Evolutionary conservation across 2,888 invertebrate genomes (phyloP).

Genomic region (Iselma pallidipennis): DNA sequence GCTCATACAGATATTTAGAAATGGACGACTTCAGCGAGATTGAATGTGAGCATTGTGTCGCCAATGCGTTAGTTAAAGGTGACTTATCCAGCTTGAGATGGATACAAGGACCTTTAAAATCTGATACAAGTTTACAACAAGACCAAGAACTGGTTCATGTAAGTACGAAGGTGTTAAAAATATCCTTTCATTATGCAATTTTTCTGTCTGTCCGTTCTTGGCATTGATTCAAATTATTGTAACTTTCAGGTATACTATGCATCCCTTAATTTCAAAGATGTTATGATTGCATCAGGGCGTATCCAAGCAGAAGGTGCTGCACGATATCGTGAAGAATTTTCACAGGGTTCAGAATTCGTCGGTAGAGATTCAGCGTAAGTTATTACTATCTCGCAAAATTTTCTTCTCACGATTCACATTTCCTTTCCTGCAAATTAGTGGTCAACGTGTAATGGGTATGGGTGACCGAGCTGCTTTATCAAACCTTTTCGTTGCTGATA

Average conservation of each 20-base stretch:
- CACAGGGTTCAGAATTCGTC: no score
- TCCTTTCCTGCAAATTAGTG: no score
- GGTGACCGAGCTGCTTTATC: conserved; percentile 62
- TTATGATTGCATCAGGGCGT: conserved; percentile 83
- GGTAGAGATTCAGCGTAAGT: no score
- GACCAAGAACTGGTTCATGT: conserved; percentile 25
- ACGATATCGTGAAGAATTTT: no score
- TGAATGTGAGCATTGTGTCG: conserved; percentile 69
- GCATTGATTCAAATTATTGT: background rate
- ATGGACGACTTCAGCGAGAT: conserved; percentile 60
- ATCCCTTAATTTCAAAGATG: conserved; percentile 84
- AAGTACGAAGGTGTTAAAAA: conserved; percentile 6
- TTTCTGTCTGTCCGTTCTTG: background rate
- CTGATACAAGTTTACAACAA: conserved; percentile 47
- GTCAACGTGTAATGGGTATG: conserved; percentile 55
- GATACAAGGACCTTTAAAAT: conserved; percentile 69
- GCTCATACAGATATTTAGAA: conserved; percentile 79
- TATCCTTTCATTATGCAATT: background rate
- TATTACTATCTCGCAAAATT: background rate
- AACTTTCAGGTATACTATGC: conserved; percentile 63
- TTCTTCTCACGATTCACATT: conserved; percentile 4
- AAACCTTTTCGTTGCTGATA: conserved; percentile 58
- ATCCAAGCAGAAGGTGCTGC: background rate
- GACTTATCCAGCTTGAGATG: conserved; percentile 84
- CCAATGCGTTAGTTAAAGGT: conserved; percentile 78